These are phyloP conservation scores for Cerastis rubricosa DNA, from an alignment of 2,888 invertebrate genomes.

Conservation along the genomic window DNA sequence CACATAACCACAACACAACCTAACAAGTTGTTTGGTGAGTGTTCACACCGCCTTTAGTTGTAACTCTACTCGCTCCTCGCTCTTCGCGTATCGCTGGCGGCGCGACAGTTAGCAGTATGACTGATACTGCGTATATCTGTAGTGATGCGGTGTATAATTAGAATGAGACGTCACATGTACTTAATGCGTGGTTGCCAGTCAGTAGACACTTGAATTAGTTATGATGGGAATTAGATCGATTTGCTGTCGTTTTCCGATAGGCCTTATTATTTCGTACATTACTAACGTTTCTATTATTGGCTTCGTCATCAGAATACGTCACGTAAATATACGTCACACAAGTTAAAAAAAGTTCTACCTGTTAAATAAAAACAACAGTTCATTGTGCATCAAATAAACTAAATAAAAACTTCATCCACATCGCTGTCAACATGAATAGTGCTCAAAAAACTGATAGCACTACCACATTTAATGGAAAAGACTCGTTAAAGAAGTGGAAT, in stretches of 20 bases:
- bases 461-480: neutral
- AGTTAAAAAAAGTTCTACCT: neutral
- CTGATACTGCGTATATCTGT: slow-evolving; percentile 3
- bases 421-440: neutral
- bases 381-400: neutral
- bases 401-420: neutral
- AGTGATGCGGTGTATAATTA: neutral
- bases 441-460: neutral
- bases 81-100: neutral
- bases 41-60: neutral
- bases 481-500: neutral
- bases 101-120: neutral
- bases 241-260: neutral
- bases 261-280: neutral
- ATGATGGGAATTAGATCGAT: slow-evolving; percentile 29
- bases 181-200: slow-evolving; percentile 1
- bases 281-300: neutral
- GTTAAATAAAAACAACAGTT: neutral
- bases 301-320: neutral
- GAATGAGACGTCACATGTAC: slow-evolving; percentile 6
- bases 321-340: neutral
- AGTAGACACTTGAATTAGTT: slow-evolving; percentile 25
- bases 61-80: neutral
- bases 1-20: no score
- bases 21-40: no score